A percentile compares a stretch with the other conserved stretches of the same genome.
Evolutionary conservation across 2,888 invertebrate genomes (phyloP).

Genomic region (Rotaria sp.): DNA sequence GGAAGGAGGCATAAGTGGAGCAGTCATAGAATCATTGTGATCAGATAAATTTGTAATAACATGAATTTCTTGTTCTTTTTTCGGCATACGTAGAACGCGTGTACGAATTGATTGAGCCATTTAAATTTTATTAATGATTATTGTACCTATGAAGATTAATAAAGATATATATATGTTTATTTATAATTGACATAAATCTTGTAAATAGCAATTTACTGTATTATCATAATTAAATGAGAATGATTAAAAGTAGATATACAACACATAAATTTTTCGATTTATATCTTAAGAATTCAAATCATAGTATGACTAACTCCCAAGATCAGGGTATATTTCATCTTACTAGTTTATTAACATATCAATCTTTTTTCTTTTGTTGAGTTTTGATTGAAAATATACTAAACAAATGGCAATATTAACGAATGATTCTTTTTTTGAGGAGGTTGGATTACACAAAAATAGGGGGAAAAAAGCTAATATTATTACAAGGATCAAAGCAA

Average conservation of each 20-base stretch:
- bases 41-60: neutral
- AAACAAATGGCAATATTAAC: neutral
- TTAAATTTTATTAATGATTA: neutral
- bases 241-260: too few relatives aligned
- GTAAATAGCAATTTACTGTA: too few relatives aligned
- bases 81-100: neutral
- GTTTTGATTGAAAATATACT: neutral
- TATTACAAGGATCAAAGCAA: neutral
- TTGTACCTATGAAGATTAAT: neutral
- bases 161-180: neutral
- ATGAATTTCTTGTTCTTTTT: neutral
- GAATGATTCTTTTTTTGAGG: too few relatives aligned
- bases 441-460: too few relatives aligned
- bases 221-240: too few relatives aligned
- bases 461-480: neutral
- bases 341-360: neutral
- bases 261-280: too few relatives aligned
- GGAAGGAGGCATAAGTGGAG: neutral
- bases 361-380: neutral
- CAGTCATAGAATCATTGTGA: neutral
- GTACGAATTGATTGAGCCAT: neutral
- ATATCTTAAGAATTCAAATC: too few relatives aligned
- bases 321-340: too few relatives aligned
- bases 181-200: too few relatives aligned
- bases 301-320: too few relatives aligned